Percentiles rank a stretch among this genome's conserved stretches.
Conservation (phyloP, 2,888 invertebrate species). For the Orthosia gothica region DNA sequence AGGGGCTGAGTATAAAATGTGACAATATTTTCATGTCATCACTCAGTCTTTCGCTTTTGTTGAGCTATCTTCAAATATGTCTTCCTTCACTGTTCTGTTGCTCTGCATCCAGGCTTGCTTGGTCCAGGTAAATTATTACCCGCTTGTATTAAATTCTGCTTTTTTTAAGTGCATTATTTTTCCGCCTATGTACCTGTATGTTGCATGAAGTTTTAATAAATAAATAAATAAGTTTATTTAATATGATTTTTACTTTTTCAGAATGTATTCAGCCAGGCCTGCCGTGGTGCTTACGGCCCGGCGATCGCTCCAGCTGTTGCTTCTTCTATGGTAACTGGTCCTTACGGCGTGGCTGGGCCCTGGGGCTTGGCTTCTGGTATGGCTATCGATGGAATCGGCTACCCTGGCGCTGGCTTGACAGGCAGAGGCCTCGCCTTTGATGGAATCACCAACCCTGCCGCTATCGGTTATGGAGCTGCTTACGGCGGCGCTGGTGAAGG, state of each 20-base stretch:
- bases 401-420: neutral
- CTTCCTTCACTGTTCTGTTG: constrained; percentile 45
- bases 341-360: neutral
- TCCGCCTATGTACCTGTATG: no score
- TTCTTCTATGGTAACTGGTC: constrained; percentile 14
- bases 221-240: no score
- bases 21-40: neutral
- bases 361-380: constrained; percentile 10
- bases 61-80: constrained; percentile 49
- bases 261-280: constrained; percentile 43
- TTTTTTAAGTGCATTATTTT: no score
- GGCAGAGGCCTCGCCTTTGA: neutral
- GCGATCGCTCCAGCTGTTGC: constrained; percentile 1
- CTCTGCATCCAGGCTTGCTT: constrained; percentile 60
- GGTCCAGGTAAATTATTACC: constrained; percentile 48
- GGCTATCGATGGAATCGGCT: constrained; percentile 17
- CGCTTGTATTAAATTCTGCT: neutral
- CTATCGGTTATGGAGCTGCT: constrained; percentile 17
- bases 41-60: constrained; percentile 41
- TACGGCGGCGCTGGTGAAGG: constrained; percentile 62
- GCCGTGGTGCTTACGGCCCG: constrained; percentile 12
- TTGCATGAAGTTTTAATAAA: no score
- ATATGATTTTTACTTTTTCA: neutral
- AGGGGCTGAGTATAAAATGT: constrained; percentile 7
- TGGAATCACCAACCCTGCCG: constrained; percentile 7